Evolutionary conservation across 2,797 vertebrate species (phyloP), one percentile per base, ranked within the genome.

Genomic region (Babyrousa celebensis): DNA sequence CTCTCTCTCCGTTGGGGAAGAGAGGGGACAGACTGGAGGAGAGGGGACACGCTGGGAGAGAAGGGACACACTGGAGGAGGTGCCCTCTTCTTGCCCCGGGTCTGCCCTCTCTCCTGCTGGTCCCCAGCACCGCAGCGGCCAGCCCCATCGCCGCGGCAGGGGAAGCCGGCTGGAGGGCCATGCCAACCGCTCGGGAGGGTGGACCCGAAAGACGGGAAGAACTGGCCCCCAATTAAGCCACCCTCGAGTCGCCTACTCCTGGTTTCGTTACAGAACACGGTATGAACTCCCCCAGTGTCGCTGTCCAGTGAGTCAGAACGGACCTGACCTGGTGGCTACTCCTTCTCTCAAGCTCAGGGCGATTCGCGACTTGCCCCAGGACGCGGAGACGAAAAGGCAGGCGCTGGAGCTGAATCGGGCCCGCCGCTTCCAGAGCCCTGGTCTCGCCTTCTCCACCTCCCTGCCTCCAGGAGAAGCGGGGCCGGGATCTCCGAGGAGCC

Each of bases 341-440:
- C 43, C 43, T 48, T 48, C 9, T 48, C 65, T 80, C 67, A 17
- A 23, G 16, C 36, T 68, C 18, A 89, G 23, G 43, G 91, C 58
- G 16, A 85, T 92, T 85, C 70, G 4, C n/a, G 68, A 62, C 52
- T 83, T 91, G 82, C 63, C 58, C 72, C 77, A 78, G 27, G 60
- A 62, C 15, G 12, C 20, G 21, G 16, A 88, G 70, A 88, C 63
- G 29, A 85, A 88, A 94, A 58, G 65, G 29, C 56, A 70, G 48
- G 32, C 75, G 29, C 1, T n/a, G 20, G 23, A 58, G 89, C 75
- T 85, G 63, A 62, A 89, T 80, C 52, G 70, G 52, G 17, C 5
- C 32, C 63, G 3, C 23, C 58, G 54, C 63, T 74, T 52, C 71
- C 68, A 40, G 58, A 85, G 67, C n/a, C 70, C 85, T 43, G 9